phyloP scores from a whole-genome alignment of 2,113 vertebrate species.

The Hippoglossus stenolepis region DNA sequence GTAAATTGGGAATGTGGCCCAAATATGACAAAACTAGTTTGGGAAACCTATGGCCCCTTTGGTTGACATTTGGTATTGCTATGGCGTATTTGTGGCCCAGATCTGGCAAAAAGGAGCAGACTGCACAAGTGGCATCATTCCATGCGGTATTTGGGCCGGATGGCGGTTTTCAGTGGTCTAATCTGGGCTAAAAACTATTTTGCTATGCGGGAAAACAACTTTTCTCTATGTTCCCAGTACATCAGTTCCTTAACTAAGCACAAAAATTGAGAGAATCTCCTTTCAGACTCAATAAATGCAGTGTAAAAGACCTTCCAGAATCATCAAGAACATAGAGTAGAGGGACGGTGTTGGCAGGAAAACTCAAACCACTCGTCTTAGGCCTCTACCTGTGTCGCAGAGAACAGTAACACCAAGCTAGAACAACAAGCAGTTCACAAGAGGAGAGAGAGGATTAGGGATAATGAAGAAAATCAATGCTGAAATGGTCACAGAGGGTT shows the following conservation, averaged over 20 bases:
- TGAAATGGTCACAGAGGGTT: slow-evolving; percentile 69
- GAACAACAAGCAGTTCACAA: slow-evolving; percentile 33
- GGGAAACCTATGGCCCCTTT: neutral
- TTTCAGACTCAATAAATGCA: neutral
- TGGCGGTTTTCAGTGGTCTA: too few relatives aligned
- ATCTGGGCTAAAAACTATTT: too few relatives aligned
- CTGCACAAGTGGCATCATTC: neutral
- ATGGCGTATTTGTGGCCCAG: neutral
- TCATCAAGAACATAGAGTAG: slow-evolving; percentile 1
- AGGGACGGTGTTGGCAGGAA: slow-evolving; percentile 7
- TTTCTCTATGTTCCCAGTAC: neutral
- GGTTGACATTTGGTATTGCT: neutral
- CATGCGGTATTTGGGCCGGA: too few relatives aligned
- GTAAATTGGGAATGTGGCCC: too few relatives aligned
- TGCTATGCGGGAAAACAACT: slow-evolving; percentile 14
- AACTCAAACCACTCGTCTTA: slow-evolving; percentile 10
- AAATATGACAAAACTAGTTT: too few relatives aligned
- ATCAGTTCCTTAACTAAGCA: slow-evolving; percentile 26
- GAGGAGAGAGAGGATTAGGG: slow-evolving; percentile 74
- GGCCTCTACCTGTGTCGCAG: neutral
- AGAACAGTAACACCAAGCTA: slow-evolving; percentile 16
- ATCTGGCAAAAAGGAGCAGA: neutral
- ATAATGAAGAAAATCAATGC: slow-evolving; percentile 62
- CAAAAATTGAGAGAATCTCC: slow-evolving; percentile 1
- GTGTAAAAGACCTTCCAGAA: neutral